A percentile compares a stretch with the other conserved stretches of the same genome.
Conservation (phyloP, 2,888 invertebrate species). For the Mallateleia sp. region DNA sequence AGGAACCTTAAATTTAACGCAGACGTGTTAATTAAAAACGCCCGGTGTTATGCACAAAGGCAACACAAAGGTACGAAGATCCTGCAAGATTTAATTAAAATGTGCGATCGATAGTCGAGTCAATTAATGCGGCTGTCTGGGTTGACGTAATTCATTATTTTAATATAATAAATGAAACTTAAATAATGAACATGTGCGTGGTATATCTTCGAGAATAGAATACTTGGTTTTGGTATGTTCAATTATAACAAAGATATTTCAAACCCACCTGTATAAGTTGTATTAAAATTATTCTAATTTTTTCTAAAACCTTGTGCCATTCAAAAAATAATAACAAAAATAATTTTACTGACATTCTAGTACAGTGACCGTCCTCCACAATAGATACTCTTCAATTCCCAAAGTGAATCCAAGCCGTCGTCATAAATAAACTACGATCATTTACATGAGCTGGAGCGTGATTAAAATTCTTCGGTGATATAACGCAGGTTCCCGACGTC, state of each 20-base stretch:
- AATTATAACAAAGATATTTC: no score
- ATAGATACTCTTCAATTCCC: not conserved
- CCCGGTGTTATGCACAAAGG: slow-evolving; percentile 1
- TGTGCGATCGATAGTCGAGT: slow-evolving; percentile 6
- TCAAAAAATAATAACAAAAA: no score
- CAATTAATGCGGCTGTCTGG: slow-evolving; percentile 5
- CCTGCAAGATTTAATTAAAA: slow-evolving; percentile 3
- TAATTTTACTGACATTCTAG: no score
- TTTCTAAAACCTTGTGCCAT: no score
- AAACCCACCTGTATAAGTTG: no score
- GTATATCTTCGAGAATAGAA: no score
- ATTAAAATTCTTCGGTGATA: slow-evolving; percentile 31
- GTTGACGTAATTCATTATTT: slow-evolving; percentile 28
- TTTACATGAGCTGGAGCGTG: slow-evolving; percentile 19
- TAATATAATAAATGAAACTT: not conserved
- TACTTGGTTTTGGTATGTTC: no score
- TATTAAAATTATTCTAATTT: no score
- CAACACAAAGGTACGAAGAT: not conserved
- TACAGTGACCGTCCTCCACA: not conserved
- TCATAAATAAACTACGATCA: not conserved
- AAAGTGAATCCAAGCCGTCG: not conserved
- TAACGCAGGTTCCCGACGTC: not conserved
- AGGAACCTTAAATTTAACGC: slow-evolving; percentile 3
- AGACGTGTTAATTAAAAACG: slow-evolving; percentile 27
- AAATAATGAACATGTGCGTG: no score